Base-by-base conservation (phyloP, 2,113 vertebrate species). In the Scolopax mira region DNA sequence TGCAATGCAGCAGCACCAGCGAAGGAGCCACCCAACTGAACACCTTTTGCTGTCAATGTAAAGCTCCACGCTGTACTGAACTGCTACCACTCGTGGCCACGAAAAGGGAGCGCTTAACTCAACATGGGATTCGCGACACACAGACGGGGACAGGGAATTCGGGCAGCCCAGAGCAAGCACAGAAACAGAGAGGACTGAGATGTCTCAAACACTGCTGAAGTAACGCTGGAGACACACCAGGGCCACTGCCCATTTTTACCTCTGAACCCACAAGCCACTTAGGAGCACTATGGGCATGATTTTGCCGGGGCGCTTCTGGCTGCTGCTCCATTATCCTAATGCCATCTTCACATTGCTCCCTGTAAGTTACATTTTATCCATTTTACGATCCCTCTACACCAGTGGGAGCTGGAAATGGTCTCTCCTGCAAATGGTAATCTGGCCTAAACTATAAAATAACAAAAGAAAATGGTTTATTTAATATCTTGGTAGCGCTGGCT, bases 381-480 rank as follows among this genome's bases (percentile, higher is more conserved):
- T 66, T 24, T 62, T 62, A 42, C 0, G 0, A 31, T 64, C 19
- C 37, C 41, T 61, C n/a, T 54, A 4, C n/a, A n/a, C 22, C 51
- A 73, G 15, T 11, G 19, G 46, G 16, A 94, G 67, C 48, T 83
- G 65, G 71, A 91, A 94, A 67, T 54, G 54, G 62, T 5, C 4
- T 18, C 24, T 91, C 41, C 41, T 83, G 30, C 64, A 85, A 92
- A 54, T 75, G 22, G 46, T 17, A 91, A 86, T 78, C 39, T 78
- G 62, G 13, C 48, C 79, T 80, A 42, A 80, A 17, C 11, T 86
- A 44, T 61, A 70, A 85, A 61, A 71, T 70, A 11, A 52, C 60
- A 48, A 78, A 83, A 78, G 79, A 74, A 93, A 95, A 90, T 24
- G 24, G 24, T 93, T 94, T 73, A 66, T 93, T 82, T 85, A 93